Percentiles rank a stretch among this genome's conserved stretches.
Evolutionary conservation across 2,797 vertebrate species (phyloP).

Genomic region (Lepilemur septentrionalis): DNA sequence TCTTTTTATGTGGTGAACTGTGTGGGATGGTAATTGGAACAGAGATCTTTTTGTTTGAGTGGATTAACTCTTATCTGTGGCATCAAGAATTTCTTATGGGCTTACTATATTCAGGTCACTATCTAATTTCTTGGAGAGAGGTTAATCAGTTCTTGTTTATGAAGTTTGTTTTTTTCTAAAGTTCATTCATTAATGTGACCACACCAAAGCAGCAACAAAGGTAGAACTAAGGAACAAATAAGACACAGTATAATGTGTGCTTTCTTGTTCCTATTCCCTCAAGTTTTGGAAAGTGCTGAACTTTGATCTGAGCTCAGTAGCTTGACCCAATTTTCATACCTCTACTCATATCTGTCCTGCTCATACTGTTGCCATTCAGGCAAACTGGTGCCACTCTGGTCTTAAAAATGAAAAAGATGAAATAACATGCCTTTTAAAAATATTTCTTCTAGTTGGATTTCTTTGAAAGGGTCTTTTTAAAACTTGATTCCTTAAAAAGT

Average conservation of each 20-base stretch:
- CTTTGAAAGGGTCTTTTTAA: neutral
- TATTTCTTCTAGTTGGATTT: neutral
- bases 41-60: neutral
- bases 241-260: neutral
- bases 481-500: slow-evolving; percentile 24
- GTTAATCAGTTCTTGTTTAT: neutral
- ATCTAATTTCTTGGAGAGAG: neutral
- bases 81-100: neutral
- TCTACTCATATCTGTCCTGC: neutral
- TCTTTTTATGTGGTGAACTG: neutral
- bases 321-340: neutral
- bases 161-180: neutral
- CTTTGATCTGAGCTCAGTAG: neutral
- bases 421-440: neutral
- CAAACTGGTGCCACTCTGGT: neutral
- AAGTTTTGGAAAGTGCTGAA: neutral
- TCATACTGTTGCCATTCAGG: neutral
- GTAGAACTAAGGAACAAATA: neutral
- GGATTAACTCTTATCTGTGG: neutral
- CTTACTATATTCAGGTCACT: neutral
- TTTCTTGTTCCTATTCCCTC: neutral
- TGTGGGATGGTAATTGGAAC: neutral
- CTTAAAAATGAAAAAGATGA: neutral
- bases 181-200: neutral
- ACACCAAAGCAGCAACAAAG: neutral